Percentiles rank a stretch among this genome's conserved stretches.
phyloP scores from a whole-genome alignment of 2,113 vertebrate species.

The Cynoglossus semilaevis region DNA sequence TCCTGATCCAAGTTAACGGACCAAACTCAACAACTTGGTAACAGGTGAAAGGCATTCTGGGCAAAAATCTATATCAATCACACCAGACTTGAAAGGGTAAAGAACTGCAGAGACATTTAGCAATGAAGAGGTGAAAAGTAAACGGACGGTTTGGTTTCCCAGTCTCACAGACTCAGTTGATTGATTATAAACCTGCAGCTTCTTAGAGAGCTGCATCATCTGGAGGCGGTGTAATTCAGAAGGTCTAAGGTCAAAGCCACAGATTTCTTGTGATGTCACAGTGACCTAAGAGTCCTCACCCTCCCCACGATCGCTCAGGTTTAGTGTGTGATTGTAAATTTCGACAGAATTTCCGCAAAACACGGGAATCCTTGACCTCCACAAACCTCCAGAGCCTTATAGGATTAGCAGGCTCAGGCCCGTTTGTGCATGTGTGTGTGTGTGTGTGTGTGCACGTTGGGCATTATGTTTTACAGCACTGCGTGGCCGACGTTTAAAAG shows the following conservation, averaged over 20 bases:
- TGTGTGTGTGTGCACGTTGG: neutral
- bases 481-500: conserved; percentile 39
- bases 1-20: too few species aligned
- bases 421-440: conserved; percentile 14
- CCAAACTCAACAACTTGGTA: too few species aligned
- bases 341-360: conserved; percentile 38
- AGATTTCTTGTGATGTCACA: neutral
- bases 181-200: too few species aligned
- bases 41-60: too few species aligned
- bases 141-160: too few species aligned
- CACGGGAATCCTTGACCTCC: conserved; percentile 33
- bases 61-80: too few species aligned
- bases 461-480: conserved; percentile 41
- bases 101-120: too few species aligned
- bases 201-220: too few species aligned
- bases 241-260: neutral
- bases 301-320: too few species aligned
- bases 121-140: too few species aligned
- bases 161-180: too few species aligned
- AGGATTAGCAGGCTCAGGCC: conserved; percentile 14
- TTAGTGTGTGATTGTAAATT: conserved; percentile 24
- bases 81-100: too few species aligned
- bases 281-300: neutral
- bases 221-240: neutral
- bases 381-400: conserved; percentile 39